A percentile compares a stretch with the other conserved stretches of the same genome.
Conservation (phyloP, 2,797 vertebrate genomes). For the Anguilla megastoma region DNA sequence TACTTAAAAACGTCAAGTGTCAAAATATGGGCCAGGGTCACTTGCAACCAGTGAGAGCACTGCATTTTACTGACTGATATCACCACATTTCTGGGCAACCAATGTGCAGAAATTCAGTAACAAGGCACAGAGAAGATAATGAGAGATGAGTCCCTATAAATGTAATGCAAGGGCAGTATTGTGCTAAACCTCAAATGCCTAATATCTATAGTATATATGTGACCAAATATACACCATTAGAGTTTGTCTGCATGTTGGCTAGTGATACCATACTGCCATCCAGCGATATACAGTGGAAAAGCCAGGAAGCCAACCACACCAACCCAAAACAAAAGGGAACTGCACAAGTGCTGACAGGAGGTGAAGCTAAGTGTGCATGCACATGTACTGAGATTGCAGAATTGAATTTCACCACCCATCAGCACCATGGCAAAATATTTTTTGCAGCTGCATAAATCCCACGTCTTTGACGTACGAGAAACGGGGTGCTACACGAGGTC, state of each 20-base stretch:
- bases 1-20: not conserved
- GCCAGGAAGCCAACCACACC: not conserved
- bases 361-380: not conserved
- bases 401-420: not conserved
- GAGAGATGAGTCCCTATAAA: not conserved
- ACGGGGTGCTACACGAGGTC: conserved; percentile 49
- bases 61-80: not conserved
- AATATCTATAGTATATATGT: not conserved
- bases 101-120: not conserved
- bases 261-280: conserved; percentile 1
- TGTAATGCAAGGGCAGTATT: not conserved
- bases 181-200: not conserved
- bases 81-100: not conserved
- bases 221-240: not conserved
- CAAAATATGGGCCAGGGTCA: not conserved
- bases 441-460: not conserved
- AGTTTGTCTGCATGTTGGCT: not conserved
- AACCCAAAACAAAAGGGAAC: not conserved
- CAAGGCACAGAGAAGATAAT: not conserved
- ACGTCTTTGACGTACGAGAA: not conserved
- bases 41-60: not conserved
- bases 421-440: not conserved
- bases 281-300: not conserved
- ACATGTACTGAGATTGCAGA: not conserved
- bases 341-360: not conserved